A percentile compares a stretch with the other conserved stretches of the same genome.
Evolutionary conservation across 2,113 vertebrate species (phyloP).

Genomic region (Centropus bengalensis): DNA sequence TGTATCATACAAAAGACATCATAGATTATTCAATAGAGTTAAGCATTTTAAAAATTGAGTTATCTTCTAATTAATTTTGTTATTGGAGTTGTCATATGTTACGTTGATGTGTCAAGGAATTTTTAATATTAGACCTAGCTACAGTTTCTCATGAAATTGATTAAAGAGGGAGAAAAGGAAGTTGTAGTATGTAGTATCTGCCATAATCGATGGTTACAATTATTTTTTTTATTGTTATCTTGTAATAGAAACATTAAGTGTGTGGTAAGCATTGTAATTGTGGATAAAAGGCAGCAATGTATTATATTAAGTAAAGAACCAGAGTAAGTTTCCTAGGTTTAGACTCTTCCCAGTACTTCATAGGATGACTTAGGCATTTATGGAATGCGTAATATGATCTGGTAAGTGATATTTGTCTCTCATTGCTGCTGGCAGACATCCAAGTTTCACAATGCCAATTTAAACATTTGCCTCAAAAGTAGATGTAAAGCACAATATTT

Average conservation of each 20-base stretch:
- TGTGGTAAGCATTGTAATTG: neutral
- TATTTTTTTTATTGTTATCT: neutral
- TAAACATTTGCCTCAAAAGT: neutral
- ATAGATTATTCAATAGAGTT: neutral
- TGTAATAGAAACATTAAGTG: neutral
- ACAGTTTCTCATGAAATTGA: neutral
- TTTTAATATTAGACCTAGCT: slow-evolving; percentile 5
- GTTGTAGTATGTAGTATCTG: neutral
- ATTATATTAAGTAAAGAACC: neutral
- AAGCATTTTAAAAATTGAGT: neutral
- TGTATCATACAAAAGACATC: neutral
- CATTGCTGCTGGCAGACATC: neutral
- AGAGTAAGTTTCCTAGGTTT: neutral
- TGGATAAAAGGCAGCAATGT: neutral
- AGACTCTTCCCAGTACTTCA: neutral
- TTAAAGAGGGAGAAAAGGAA: neutral
- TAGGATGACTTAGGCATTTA: neutral
- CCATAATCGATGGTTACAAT: neutral
- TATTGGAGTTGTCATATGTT: neutral
- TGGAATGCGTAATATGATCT: neutral
- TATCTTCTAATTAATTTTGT: neutral
- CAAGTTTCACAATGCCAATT: neutral
- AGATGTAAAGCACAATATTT: accelerated
- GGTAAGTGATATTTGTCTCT: neutral
- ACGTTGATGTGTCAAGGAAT: neutral